These are phyloP conservation scores for Lithophane semibrunnea DNA, from an alignment of 2,888 invertebrate genomes.

Conservation along the genomic window DNA sequence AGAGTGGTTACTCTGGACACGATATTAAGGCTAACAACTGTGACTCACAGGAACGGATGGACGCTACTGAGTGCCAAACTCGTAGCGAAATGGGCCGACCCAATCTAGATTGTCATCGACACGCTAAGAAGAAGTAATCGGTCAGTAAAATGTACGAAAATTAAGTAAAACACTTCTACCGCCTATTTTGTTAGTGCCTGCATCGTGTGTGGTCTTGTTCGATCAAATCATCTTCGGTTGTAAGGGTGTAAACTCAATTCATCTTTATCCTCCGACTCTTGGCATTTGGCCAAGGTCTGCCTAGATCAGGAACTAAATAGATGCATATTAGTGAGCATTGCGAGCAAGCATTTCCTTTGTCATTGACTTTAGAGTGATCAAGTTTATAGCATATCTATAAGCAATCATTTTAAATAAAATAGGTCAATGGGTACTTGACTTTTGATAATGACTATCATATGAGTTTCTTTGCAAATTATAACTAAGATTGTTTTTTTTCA, in stretches of 20 bases:
- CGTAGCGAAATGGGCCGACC: no score
- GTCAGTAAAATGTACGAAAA: not conserved
- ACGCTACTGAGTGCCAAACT: no score
- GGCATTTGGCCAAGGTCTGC: not conserved
- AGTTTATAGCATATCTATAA: not conserved
- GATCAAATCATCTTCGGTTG: not conserved
- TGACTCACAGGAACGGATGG: no score
- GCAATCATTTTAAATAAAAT: not conserved
- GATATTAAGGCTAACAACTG: no score
- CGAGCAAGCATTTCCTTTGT: not conserved
- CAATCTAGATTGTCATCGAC: no score
- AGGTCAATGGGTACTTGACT: not conserved
- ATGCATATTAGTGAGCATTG: not conserved
- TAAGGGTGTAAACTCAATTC: not conserved
- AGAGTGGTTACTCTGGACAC: no score
- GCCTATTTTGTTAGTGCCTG: not conserved
- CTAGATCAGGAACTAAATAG: not conserved
- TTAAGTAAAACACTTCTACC: not conserved
- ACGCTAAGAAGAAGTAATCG: no score
- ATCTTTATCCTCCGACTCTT: conserved; percentile 7
- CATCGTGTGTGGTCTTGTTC: not conserved
- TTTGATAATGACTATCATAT: not conserved
- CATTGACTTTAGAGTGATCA: conserved; percentile 1
- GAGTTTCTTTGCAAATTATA: conserved; percentile 1
- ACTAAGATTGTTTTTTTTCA: not conserved